Evolutionary conservation across 2,888 invertebrate genomes (phyloP), one percentile per base, ranked within the genome.

Genomic region (Cephus sareptanus): DNA sequence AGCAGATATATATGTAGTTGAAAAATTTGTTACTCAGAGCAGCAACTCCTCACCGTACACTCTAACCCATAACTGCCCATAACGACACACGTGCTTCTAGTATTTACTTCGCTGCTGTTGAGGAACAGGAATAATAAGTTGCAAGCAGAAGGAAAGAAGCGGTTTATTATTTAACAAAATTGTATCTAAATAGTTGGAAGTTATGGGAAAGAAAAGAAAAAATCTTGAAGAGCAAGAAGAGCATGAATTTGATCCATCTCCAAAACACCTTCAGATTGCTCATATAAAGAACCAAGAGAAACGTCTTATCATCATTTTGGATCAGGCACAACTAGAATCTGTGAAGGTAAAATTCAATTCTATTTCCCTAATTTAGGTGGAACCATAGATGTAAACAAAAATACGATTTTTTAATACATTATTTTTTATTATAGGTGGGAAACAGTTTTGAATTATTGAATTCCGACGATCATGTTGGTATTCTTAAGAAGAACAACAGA

Each of bases 321-420:
- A 99, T 93, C 95, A 96, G 79, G 98, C 99, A 4, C 98, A 98
- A 88, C 92, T 99, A 76, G 99, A 99, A 93, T 97, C 98, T 73
- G 98, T 98, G 0, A 99, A 99, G 94, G 98, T 98, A 91, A 88
- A 88, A 74, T 74, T 78, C 9, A 71, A 71, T 71, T 71, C 15
- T 31, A 15, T 71, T 71, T 34, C 3, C 9, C 4, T 31, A 71
- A 12, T 23, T 31, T 37, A 23, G 23, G 6, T 56, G 9, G 15
- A 56, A 56, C 23, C 1, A 56, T 56, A 56, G 70, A 68, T 75
- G 69, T 80, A 75, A 33, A 15, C 34, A 69, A 12, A 31, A 75
- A 77, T 69, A 31, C 33, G 37, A 37, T 80, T 75, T 12, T 69
- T 34, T 70, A 68, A 76, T 68, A 75, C 71, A 76, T 73, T 12